These are phyloP conservation scores for Pangasius mekongensis DNA, from an alignment of 2,797 vertebrate genomes.

Conservation along the genomic window DNA sequence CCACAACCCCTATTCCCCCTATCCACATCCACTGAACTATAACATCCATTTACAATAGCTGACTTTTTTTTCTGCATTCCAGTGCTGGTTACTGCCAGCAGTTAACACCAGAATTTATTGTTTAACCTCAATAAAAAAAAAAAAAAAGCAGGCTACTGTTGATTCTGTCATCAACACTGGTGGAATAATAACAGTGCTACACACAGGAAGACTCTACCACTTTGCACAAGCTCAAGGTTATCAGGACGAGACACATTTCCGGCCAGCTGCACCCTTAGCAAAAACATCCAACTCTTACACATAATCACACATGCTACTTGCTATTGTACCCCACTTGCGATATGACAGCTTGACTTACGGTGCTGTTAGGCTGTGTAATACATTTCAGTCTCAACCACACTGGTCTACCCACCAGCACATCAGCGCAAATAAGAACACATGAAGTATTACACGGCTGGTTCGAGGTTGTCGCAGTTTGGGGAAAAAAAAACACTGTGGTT, in stretches of 20 bases:
- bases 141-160: conserved; percentile 3
- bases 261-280: conserved; percentile 53
- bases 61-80: neutral
- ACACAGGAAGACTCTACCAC: conserved; percentile 59
- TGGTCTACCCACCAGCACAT: conserved; percentile 1
- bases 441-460: neutral
- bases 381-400: neutral
- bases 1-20: neutral
- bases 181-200: conserved; percentile 35
- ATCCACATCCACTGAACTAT: neutral
- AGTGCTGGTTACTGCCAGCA: neutral
- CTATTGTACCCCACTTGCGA: neutral
- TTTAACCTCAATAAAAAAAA: conserved; percentile 22
- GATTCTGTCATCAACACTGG: neutral
- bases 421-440: neutral
- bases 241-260: conserved; percentile 65
- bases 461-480: conserved; percentile 14
- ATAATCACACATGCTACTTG: conserved; percentile 4
- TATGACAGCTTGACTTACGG: neutral
- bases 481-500: conserved; percentile 46
- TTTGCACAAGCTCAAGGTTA: conserved; percentile 57
- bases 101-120: conserved; percentile 18
- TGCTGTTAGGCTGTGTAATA: neutral
- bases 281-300: conserved; percentile 36
- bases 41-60: neutral